Percentiles rank a stretch among this genome's conserved stretches.
These are phyloP conservation scores for Felis catus DNA, from an alignment of 2,113 vertebrate species.

Conservation along the genomic window DNA sequence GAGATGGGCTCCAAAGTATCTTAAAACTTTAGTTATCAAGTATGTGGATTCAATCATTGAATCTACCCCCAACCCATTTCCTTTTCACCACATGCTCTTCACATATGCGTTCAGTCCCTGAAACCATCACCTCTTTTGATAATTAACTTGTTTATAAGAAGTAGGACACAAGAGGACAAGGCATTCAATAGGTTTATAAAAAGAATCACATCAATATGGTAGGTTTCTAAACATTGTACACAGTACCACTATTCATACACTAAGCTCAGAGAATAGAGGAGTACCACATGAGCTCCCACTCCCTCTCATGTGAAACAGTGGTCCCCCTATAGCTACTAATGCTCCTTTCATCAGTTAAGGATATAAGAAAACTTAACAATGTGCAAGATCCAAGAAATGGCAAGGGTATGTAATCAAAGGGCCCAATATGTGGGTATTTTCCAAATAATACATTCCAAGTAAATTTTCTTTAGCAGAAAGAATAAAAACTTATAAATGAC, in stretches of 20 bases:
- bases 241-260: slow-evolving; percentile 50
- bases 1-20: neutral
- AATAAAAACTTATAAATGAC: slow-evolving; percentile 22
- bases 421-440: slow-evolving; percentile 13
- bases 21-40: neutral
- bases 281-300: slow-evolving; percentile 40
- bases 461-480: slow-evolving; percentile 11
- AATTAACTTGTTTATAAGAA: neutral
- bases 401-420: neutral
- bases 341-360: slow-evolving; percentile 45
- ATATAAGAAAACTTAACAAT: slow-evolving; percentile 59
- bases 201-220: slow-evolving; percentile 35
- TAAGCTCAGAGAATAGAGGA: neutral
- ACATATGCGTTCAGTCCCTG: neutral
- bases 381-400: slow-evolving; percentile 50
- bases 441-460: neutral
- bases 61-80: neutral
- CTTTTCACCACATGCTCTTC: neutral
- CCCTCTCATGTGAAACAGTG: slow-evolving; percentile 29
- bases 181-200: slow-evolving; percentile 28
- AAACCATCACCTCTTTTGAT: neutral
- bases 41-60: neutral
- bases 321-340: neutral
- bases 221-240: neutral
- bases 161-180: neutral